Base-by-base conservation (phyloP, 2,113 vertebrate genomes). In the Prietella phreatophila region DNA sequence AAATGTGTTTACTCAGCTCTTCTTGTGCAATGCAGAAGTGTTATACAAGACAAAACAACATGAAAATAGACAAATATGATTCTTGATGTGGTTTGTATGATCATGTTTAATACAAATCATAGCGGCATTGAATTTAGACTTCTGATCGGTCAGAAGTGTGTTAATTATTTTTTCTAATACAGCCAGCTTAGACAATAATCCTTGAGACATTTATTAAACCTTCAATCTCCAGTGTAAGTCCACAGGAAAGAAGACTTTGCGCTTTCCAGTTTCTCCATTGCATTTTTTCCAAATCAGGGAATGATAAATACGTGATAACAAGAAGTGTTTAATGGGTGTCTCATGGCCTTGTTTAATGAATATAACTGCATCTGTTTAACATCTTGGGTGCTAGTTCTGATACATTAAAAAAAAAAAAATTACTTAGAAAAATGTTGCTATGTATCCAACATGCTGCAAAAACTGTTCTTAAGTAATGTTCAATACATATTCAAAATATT, bases 1-100 rank as follows among this genome's bases (percentile, higher is more conserved):
- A 82, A 82, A 87, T 8, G 53, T 87, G 25, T 87, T 82, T 71
- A 47, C 86, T 47, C 79, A 87, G 36, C 50, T 71, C 65, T n/a
- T 25, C 86, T 73, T 60, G 53, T 19, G 79, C 63, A 82, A 87
- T 30, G 33, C 61, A 17, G 11, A 65, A 13, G 30, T 53, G 30
- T 56, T 86, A 81, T 79, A 20, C 60, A 79, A 80, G 42, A 20
- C 55, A 79, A 50, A 50, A 15, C 4, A 79, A 86, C 13, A 86
- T 25, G 11, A 10, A 80, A 76, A 76, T 39, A 27, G 3, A 25
- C 50, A 65, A 65, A 65, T 47, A 63, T 79, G 56, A 7, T 58
- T 58, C 13, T 17, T 50, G 50, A 56, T 55, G 11, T 22, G 33
- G n/a, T n/a, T 33, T 8, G 17, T 39, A 9, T 73, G 17, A 39